phyloP scores from a whole-genome alignment of 2,888 invertebrate species.

The Drosophila parthenogenetica region DNA sequence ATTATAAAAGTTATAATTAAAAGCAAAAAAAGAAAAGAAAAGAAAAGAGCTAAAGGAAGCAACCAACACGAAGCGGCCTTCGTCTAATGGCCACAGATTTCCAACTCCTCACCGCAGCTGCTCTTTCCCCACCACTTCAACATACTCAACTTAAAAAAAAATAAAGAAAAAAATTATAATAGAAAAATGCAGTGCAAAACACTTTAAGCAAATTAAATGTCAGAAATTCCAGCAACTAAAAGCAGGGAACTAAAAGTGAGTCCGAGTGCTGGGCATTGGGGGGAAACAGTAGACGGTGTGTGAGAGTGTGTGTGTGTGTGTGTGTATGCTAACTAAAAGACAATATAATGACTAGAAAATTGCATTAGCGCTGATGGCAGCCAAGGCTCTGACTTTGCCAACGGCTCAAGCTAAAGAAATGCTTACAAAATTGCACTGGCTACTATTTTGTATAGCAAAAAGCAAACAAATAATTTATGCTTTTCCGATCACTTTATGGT shows the following conservation, averaged over 20 bases:
- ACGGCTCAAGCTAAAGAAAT: not conserved
- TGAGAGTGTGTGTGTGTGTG: not conserved
- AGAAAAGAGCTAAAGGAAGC: conserved; percentile 21
- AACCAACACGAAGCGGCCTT: conserved; percentile 48
- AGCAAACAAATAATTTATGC: too few species aligned
- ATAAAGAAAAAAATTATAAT: not conserved
- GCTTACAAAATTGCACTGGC: not conserved
- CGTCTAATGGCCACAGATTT: conserved; percentile 42
- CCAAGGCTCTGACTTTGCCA: conserved; percentile 45
- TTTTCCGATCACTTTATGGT: too few species aligned
- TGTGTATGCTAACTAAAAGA: conserved; percentile 12
- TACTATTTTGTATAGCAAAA: too few species aligned
- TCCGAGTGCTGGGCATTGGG: not conserved
- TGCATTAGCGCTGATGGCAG: conserved; percentile 46
- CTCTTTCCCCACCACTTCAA: not conserved
- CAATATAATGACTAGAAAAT: conserved; percentile 59
- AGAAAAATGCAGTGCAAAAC: conserved; percentile 44
- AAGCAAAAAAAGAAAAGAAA: conserved; percentile 33
- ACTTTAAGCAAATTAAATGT: conserved; percentile 64
- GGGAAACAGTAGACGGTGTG: not conserved
- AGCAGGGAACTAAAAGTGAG: not conserved
- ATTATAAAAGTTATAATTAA: conserved; percentile 78
- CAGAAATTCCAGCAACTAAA: conserved; percentile 3
- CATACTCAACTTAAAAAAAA: conserved; percentile 38
- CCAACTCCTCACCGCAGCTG: not conserved